Conservation (phyloP, 2,113 vertebrate species). For the Genyomyrus donnyi region DNA sequence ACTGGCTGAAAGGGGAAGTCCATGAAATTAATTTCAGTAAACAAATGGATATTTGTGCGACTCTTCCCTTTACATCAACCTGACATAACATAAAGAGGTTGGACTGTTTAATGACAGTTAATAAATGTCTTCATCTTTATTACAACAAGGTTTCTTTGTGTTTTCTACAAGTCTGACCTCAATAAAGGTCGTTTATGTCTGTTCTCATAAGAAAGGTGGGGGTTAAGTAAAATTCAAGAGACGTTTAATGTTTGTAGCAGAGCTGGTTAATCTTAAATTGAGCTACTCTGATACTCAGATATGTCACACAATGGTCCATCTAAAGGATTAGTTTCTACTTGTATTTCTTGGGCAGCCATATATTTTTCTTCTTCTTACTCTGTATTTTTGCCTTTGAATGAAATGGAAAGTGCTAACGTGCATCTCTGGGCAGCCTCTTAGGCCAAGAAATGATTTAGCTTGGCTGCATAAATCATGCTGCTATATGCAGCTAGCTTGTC, state of each 20-base stretch:
- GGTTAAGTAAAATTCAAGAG: conserved; percentile 23
- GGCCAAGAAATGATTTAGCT: conserved; percentile 34
- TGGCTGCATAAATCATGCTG: conserved; percentile 28
- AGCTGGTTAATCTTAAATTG: conserved; percentile 27
- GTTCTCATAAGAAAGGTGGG: conserved; percentile 28
- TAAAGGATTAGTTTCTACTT: conserved; percentile 16
- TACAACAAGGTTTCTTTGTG: neutral
- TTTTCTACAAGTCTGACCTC: neutral
- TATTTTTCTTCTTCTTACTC: conserved; percentile 22
- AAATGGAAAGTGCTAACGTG: conserved; percentile 22
- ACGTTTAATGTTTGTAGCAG: conserved; percentile 16
- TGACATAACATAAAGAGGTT: neutral
- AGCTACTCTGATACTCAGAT: conserved; percentile 13
- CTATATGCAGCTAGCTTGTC: conserved; percentile 24
- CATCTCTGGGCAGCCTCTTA: neutral
- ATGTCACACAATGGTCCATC: conserved; percentile 26
- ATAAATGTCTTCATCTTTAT: neutral
- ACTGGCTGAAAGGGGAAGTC: neutral
- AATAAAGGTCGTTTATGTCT: neutral
- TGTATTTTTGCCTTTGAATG: conserved; percentile 25
- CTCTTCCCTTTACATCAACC: neutral
- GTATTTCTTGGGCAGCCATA: conserved; percentile 24
- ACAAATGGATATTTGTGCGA: neutral
- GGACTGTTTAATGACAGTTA: neutral
- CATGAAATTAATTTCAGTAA: neutral